These are phyloP conservation scores for Chaunax sp. DNA, from an alignment of 2,797 vertebrate species.

Conservation along the genomic window DNA sequence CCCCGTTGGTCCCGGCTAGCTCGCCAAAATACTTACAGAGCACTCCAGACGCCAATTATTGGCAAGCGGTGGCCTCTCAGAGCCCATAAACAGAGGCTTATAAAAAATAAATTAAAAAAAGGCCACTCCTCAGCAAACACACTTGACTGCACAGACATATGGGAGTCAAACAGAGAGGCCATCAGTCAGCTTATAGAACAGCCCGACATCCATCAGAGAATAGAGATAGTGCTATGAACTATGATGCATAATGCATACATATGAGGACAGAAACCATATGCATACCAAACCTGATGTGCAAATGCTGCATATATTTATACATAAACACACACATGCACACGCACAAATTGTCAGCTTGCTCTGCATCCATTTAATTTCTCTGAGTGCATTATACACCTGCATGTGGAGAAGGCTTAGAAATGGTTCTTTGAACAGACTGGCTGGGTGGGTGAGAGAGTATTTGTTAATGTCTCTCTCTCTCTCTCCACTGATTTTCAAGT, in stretches of 20 bases:
- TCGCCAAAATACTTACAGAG: constrained; percentile 71
- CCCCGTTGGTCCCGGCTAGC: constrained; percentile 49
- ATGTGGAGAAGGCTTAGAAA: constrained; percentile 33
- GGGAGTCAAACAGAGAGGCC: constrained; percentile 53
- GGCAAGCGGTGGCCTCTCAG: constrained; percentile 70
- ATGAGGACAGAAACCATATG: constrained; percentile 49
- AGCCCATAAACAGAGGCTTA: constrained; percentile 77
- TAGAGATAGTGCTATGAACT: constrained; percentile 49
- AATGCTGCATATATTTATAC: neutral
- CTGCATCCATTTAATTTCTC: constrained; percentile 42
- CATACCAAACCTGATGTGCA: constrained; percentile 31
- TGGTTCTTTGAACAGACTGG: constrained; percentile 24
- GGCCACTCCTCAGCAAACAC: constrained; percentile 60
- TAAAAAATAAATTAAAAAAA: too few relatives aligned
- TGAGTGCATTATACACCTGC: constrained; percentile 33
- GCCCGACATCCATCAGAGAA: constrained; percentile 58
- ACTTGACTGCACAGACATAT: constrained; percentile 61
- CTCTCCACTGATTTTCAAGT: too few relatives aligned
- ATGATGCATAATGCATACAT: constrained; percentile 73
- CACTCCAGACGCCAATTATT: constrained; percentile 74
- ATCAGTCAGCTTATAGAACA: constrained; percentile 59
- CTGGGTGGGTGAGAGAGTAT: constrained; percentile 57
- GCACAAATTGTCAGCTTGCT: constrained; percentile 38
- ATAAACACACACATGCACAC: neutral
- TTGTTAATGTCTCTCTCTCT: constrained; percentile 64